Evolutionary conservation across 2,888 invertebrate genomes (phyloP), one percentile per base, ranked within the genome.

Genomic region (Harmothoe impar): DNA sequence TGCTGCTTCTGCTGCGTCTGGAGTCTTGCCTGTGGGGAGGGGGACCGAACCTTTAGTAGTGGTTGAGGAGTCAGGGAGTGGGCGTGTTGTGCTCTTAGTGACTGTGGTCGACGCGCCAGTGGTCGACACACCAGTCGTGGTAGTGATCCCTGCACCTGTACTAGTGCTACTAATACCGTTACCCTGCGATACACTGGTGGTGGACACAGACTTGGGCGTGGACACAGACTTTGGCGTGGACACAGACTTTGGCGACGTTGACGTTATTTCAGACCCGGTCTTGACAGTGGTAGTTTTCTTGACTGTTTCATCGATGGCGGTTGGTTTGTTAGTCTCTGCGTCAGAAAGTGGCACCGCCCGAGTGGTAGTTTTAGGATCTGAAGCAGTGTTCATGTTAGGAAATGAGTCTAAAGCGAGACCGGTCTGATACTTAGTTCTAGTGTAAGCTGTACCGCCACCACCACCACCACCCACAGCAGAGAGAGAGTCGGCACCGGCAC

Each of bases 391-490:
- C 12, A 15, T 52, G 62, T 62, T 62, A 62, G 62, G 23, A 62
- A n/a, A n/a, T 62, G 62, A 62, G 62, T 62, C 62, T 62, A 62
- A 62, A 62, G 62, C 62, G 15, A n/a, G 20, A 62, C n/a, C 20
- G 20, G n/a, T 20, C 20, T 62, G 23, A 62, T 62, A n/a, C n/a
- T 62, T n/a, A 62, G n/a, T 20, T 3, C n/a, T 62, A 62, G 62
- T 12, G 62, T n/a, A 7, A 62, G n/a, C 7, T 20, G 1, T 62
- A 62, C 20, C 62, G 15, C n/a, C 62, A 62, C 62, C 62, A 62
- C n/a, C 62, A 62, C 62, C 62, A 62, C 62, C 62, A 62, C 62
- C 62, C 7, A 5, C 20, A n/a, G 7, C n/a, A 1, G 3, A 7
- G 23, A 12, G 7, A n/a, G 20, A n/a, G 15, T 3, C 15, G 3